phyloP scores from a whole-genome alignment of 2,888 invertebrate genomes.

The Dryobota labecula region DNA sequence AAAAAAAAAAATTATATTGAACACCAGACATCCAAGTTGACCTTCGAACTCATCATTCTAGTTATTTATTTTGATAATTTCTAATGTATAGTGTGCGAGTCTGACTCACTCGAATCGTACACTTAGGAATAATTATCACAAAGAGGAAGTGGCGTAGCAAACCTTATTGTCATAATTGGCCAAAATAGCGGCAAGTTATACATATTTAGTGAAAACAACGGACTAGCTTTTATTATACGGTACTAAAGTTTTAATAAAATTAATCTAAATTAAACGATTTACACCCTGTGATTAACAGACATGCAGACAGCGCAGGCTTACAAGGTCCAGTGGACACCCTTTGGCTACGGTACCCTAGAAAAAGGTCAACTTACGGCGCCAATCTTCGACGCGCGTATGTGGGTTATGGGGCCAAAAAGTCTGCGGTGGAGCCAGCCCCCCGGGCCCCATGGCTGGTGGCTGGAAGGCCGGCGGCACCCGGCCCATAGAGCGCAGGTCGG shows the following conservation, averaged over 20 bases:
- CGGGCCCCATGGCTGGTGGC: conserved; percentile 87
- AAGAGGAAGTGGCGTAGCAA: no score
- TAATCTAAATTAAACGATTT: not conserved
- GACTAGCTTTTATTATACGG: not conserved
- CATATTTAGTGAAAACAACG: not conserved
- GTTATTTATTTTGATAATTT: conserved; percentile 1
- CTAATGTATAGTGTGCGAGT: no score
- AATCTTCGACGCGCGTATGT: conserved; percentile 79
- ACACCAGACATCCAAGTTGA: not conserved
- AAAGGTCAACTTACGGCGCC: conserved; percentile 78
- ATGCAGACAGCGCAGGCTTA: not conserved
- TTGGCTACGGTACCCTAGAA: conserved; percentile 8
- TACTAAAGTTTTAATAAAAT: not conserved
- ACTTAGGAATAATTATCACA: not conserved
- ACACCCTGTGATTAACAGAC: not conserved
- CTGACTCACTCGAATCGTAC: not conserved
- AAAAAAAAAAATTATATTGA: not conserved
- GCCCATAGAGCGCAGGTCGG: conserved; percentile 83
- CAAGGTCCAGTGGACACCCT: not conserved
- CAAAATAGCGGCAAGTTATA: not conserved
- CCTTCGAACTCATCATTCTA: not conserved
- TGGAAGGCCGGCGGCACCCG: conserved; percentile 88
- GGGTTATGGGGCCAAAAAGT: conserved; percentile 83
- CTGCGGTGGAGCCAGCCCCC: conserved; percentile 78
- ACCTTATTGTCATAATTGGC: no score